These are phyloP conservation scores for Pollenia amentaria DNA, from an alignment of 2,888 invertebrate species.

Conservation along the genomic window DNA sequence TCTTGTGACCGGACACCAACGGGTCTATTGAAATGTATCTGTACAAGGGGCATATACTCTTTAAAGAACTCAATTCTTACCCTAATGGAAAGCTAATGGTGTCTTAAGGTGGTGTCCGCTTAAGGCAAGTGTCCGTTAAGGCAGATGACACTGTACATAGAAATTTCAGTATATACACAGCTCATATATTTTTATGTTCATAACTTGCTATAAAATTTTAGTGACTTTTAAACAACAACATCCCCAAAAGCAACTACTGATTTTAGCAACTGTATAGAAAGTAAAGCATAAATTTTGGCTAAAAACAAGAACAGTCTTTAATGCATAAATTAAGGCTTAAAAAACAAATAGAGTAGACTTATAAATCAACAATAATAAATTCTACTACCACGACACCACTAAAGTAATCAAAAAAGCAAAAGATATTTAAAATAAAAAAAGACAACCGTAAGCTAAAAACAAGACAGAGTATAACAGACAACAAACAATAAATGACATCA, in stretches of 20 bases:
- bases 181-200: slow-evolving; percentile 47
- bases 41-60: no score
- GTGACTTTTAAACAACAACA: slow-evolving; percentile 43
- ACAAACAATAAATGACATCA: slow-evolving; percentile 56
- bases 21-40: no score
- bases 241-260: slow-evolving; percentile 5
- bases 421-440: background rate
- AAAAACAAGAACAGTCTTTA: slow-evolving; percentile 16
- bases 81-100: no score
- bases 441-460: slow-evolving; percentile 8
- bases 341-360: slow-evolving; percentile 14
- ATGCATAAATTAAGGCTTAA: slow-evolving; percentile 23
- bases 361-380: slow-evolving; percentile 3
- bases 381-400: background rate
- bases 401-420: slow-evolving; percentile 24
- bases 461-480: background rate
- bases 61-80: no score
- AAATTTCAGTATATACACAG: background rate
- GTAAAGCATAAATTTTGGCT: background rate
- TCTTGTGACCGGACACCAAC: no score
- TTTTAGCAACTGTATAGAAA: background rate
- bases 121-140: no score
- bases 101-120: no score
- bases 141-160: no score
- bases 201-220: slow-evolving; percentile 40